Base-by-base conservation (phyloP, 2,888 invertebrate genomes). In the Drosophila anomelani region DNA sequence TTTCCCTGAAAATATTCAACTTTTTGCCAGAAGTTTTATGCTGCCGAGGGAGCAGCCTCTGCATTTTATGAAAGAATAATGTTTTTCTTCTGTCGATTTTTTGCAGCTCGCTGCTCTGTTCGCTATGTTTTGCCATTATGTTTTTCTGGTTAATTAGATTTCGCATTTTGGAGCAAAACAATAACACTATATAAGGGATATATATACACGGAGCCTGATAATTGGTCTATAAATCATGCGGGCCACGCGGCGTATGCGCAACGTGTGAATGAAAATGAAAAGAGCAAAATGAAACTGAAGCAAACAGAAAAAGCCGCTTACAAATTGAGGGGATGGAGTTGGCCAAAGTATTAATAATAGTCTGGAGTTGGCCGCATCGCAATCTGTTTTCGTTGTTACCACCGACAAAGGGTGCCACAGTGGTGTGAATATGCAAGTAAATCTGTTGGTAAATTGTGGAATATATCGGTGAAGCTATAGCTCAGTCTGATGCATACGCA, bases 61-160 rank as follows among this genome's bases (percentile, higher is more conserved):
- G 64, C 41, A 64, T 49, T 69, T 58, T 39, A 34, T 41, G 53
- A 26, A 53, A 53, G 44, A 26, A 17, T 12, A 46, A 57, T 53
- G 23, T 62, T 44, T 7, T 23, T 1, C 5, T 39, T 56, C 39
- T 43, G 23, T 26, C 43, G 41, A 43, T 62, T 39, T 17, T 44
- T 38, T 57, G 32, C 17, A 32, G 41, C 26, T 44, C 20, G 6
- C 26, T 23, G n/a, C 41, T n/a, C 26, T 39, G n/a, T 61, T 26
- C 1, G n/a, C 8, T 12, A 8, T 56, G 49, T 32, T 64, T 70
- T 13, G 41, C 34, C 32, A 49, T 41, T 67, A 59, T 58, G 32
- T 53, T 56, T 61, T 70, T 70, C 56, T 70, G 51, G 51, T 51
- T 71, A 71, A 70, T 70, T 71, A 70, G 71, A 56, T 70, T 70